Evolutionary conservation across 2,797 vertebrate species (phyloP).

Genomic region (Helicolenus hilgendorfi): DNA sequence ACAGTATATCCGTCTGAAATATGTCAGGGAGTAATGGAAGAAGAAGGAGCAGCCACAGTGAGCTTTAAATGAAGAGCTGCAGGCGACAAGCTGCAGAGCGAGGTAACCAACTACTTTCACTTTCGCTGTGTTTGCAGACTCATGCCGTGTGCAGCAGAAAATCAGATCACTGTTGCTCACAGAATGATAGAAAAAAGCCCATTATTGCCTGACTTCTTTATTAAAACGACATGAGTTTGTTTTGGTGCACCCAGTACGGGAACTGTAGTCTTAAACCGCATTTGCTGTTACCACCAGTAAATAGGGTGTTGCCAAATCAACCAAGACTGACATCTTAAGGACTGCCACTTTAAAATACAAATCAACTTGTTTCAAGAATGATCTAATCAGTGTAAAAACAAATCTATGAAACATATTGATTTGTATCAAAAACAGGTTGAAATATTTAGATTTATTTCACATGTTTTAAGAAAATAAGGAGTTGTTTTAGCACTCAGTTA

Average conservation of each 20-base stretch:
- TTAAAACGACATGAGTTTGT: no score
- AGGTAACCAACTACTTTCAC: not conserved
- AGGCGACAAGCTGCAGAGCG: not conserved
- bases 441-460: not conserved
- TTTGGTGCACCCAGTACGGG: no score
- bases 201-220: not conserved
- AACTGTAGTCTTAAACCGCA: not conserved
- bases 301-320: not conserved
- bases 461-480: not conserved
- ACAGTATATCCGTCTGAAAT: not conserved
- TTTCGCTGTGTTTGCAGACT: not conserved
- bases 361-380: not conserved
- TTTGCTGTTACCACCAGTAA: not conserved
- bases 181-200: not conserved
- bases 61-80: not conserved
- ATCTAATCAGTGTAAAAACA: not conserved
- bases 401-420: not conserved
- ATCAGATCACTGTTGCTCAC: not conserved
- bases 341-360: not conserved
- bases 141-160: not conserved
- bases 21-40: not conserved
- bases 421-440: not conserved
- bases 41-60: not conserved
- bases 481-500: not conserved
- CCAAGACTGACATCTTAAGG: not conserved